These are phyloP conservation scores for Epinotia brunnichana DNA, from an alignment of 2,888 invertebrate genomes.

Conservation along the genomic window DNA sequence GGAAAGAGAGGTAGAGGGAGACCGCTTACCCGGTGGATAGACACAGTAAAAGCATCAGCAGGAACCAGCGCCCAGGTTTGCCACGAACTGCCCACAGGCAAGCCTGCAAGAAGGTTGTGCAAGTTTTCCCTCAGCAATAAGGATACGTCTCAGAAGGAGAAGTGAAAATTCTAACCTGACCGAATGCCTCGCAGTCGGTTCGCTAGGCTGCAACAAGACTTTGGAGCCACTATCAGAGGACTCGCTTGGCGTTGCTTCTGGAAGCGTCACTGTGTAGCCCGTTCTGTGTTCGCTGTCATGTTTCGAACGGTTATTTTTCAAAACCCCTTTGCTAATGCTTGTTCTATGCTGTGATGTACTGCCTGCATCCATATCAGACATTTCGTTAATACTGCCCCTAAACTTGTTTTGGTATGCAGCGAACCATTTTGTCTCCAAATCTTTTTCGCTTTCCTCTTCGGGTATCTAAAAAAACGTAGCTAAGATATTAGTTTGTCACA, in stretches of 20 bases:
- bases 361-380: conserved; percentile 44
- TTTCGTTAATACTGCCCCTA: conserved; percentile 51
- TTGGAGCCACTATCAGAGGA: neutral
- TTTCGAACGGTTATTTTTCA: conserved; percentile 1
- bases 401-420: conserved; percentile 65
- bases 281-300: neutral
- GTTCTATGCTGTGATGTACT: conserved; percentile 23
- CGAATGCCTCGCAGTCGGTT: neutral
- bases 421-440: conserved; percentile 76
- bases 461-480: conserved; percentile 56
- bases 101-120: no score
- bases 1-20: no score
- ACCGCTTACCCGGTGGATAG: no score
- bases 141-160: no score
- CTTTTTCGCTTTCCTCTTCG: conserved; percentile 71
- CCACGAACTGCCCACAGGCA: no score
- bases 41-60: no score
- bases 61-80: no score
- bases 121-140: no score
- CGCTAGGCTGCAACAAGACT: neutral
- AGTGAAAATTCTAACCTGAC: conserved; percentile 3
- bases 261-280: neutral
- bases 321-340: conserved; percentile 4
- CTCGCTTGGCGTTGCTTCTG: neutral
- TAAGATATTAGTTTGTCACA: no score